Evolutionary conservation across 2,888 invertebrate species (phyloP), one percentile per base, ranked within the genome.

Genomic region (Rotaria socialis): DNA sequence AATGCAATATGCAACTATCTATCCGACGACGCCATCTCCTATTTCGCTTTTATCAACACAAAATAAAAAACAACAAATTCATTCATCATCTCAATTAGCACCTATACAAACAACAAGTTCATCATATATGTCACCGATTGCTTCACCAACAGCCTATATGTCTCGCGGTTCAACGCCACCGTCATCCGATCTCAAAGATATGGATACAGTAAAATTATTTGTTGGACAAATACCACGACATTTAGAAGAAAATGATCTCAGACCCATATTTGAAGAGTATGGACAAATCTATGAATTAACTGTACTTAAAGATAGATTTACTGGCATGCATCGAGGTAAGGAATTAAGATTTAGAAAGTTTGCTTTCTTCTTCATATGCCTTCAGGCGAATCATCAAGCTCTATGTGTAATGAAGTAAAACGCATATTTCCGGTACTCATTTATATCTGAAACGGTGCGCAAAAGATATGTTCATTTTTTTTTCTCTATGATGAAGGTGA

Each of bases 261-360:
- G 95, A 86, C 96, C 96, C 56, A 94, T 96, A 93, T 96, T 96
- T 91, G 96, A 96, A 91, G 94, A 95, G 91, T 96, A 95, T 89
- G 96, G 96, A 86, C 95, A 95, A 91, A 96, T 96, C 90, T 96
- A 95, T 92, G 96, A 96, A 93, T 94, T 96, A 90, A 95, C 96
- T 88, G 95, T 96, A 87, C 94, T 96, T 89, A 96, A 96, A 93
- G 96, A 96, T 92, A 95, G 96, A 91, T 95, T 95, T 93, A 96
- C 96, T 87, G 96, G 96, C 88, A 95, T 96, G 94, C 96, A 96
- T 92, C 96, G 96, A 94, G 96, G 96, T 95, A 90, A 91, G 93
- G 87, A 84, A 55, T 85, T 35, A 19, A 67, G 16, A 35, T 14
- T 1, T 35, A 67, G 4, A 27, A 35, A 67, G 2, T 67, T 24